Conservation (phyloP, 2,888 invertebrate genomes). For the Amblyteles armatorius region DNA sequence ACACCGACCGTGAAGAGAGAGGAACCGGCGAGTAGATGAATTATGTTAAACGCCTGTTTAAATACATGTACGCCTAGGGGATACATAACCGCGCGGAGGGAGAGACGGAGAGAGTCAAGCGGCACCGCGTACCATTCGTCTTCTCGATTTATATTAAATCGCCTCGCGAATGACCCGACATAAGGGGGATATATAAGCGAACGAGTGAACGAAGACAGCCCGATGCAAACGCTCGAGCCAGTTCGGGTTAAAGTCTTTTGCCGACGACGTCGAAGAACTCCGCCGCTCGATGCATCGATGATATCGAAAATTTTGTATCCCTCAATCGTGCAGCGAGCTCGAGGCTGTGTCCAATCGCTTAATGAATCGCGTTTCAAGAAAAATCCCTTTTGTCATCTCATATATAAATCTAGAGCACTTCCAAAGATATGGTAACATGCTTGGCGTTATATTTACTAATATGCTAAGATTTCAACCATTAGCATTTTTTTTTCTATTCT, state of each 20-base stretch:
- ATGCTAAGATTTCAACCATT: background rate
- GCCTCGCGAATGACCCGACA: constrained; percentile 79
- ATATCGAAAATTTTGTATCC: background rate
- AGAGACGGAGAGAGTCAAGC: constrained; percentile 74
- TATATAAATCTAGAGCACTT: too few species aligned
- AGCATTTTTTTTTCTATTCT: background rate
- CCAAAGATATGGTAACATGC: background rate
- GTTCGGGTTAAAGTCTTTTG: constrained; percentile 53
- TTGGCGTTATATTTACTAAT: background rate
- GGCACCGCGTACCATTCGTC: constrained; percentile 82
- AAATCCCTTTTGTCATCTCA: background rate
- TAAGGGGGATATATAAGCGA: constrained; percentile 31
- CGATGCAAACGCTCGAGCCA: constrained; percentile 33
- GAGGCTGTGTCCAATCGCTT: background rate
- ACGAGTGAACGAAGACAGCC: constrained; percentile 17
- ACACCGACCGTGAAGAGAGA: constrained; percentile 44
- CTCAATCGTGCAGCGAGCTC: background rate
- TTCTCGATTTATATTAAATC: constrained; percentile 83
- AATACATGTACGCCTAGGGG: constrained; percentile 82
- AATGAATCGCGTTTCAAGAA: background rate
- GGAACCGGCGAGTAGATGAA: constrained; percentile 78
- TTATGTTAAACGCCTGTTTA: constrained; percentile 84
- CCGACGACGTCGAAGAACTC: constrained; percentile 6
- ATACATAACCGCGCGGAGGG: constrained; percentile 75
- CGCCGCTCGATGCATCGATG: background rate